Evolutionary conservation across 2,113 vertebrate genomes (phyloP).

Genomic region (Rattus norvegicus): GRCr8 NC_086028.1:89909501-89910000

Average conservation of each 20-base stretch:
- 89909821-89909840: neutral
- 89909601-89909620: neutral
- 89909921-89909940: neutral
- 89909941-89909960: neutral
- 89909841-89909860: neutral
- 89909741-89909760: neutral
- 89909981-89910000: neutral
- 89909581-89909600: neutral
- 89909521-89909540: neutral
- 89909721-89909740: neutral
- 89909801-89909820: neutral
- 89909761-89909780: conserved; percentile 27
- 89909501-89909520: neutral
- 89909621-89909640: neutral
- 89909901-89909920: neutral
- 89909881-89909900: neutral
- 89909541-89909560: neutral
- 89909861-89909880: too few relatives aligned
- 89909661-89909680: neutral
- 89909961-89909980: neutral
- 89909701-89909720: neutral
- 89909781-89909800: neutral
- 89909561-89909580: neutral
- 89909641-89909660: neutral
- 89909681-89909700: neutral